Evolutionary conservation across 2,113 vertebrate species (phyloP).

Genomic region (Pygoscelis antarcticus): DNA sequence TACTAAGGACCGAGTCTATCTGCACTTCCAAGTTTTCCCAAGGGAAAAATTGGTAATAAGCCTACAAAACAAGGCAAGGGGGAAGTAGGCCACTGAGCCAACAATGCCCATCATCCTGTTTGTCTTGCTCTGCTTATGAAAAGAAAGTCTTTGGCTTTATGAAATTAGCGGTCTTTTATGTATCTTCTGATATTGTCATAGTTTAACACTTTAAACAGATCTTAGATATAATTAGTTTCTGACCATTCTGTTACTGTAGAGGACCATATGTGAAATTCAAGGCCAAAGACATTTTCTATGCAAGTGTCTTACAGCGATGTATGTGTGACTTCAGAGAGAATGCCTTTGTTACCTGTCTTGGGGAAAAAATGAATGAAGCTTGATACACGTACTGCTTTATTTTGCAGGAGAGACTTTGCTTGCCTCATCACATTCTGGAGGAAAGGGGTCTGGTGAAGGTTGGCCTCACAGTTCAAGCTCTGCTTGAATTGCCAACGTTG

Average conservation of each 20-base stretch:
- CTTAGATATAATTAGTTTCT: neutral
- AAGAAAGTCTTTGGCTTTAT: neutral
- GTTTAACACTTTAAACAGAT: neutral
- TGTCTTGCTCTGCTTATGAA: neutral
- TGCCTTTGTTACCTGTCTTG: neutral
- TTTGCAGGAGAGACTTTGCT: slow-evolving; percentile 91
- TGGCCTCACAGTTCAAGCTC: slow-evolving; percentile 91
- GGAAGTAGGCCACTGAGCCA: neutral
- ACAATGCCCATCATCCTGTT: neutral
- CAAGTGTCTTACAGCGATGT: neutral
- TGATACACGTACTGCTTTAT: neutral
- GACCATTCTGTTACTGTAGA: neutral
- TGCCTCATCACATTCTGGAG: slow-evolving; percentile 98
- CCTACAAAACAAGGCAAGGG: neutral
- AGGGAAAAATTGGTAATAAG: neutral
- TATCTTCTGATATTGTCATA: neutral
- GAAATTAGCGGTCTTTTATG: neutral
- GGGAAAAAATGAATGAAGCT: neutral
- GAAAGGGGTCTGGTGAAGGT: slow-evolving; percentile 96
- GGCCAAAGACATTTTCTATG: neutral
- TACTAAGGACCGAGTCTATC: neutral
- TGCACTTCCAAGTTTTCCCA: neutral
- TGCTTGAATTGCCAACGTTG: slow-evolving; percentile 86
- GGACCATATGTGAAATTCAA: neutral
- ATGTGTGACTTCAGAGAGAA: neutral